Base-by-base conservation (phyloP, 2,797 vertebrate species). In the Phrynocephalus forsythii region DNA sequence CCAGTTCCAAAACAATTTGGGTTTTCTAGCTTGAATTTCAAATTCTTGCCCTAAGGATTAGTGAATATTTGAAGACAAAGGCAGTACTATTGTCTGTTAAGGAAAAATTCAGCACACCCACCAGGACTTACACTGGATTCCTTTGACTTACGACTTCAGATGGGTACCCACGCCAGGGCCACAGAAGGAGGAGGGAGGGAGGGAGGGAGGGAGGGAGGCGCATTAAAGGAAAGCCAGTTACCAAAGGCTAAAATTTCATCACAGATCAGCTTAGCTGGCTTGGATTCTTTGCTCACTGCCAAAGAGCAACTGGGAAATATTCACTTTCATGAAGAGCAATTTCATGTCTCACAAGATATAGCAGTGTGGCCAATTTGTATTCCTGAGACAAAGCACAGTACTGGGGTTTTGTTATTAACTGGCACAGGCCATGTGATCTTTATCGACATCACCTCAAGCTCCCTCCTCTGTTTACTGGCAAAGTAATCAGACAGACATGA, bases 181-280 rank as follows among this genome's bases (percentile, higher is more conserved):
- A 1, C 5, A 44, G 50, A 82, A 38, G 72, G 24, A 75, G 48
- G 56, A 66, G 33, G 82, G 50, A 60, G 15, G 69, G 2, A 0
- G 83, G 1, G 68, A 83, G 83, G 1, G 68, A 83, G 88, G 80
- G 76, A 72, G 89, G 83, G 28, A 73, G 86, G 82, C 82, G 68
- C 1, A 0, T 38, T 88, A 88, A 78, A 84, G 85, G 67, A 79
- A 93, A 93, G 92, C 84, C 92, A 93, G 89, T 91, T 38, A 84
- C 69, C 60, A 77, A 0, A 1, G 88, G 66, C 79, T 44, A 87
- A 87, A 2, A 90, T 11, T 48, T 89, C 6, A 44, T 56, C 77
- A 8, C 2, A 4, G 88, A 24, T 73, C 82, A 89, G 83, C 79
- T 82, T 87, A 66, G 38, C 78, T 38, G 56, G 24, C 38, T 71